phyloP scores from a whole-genome alignment of 2,888 invertebrate species.

The Cyrtodaria siliqua region DNA sequence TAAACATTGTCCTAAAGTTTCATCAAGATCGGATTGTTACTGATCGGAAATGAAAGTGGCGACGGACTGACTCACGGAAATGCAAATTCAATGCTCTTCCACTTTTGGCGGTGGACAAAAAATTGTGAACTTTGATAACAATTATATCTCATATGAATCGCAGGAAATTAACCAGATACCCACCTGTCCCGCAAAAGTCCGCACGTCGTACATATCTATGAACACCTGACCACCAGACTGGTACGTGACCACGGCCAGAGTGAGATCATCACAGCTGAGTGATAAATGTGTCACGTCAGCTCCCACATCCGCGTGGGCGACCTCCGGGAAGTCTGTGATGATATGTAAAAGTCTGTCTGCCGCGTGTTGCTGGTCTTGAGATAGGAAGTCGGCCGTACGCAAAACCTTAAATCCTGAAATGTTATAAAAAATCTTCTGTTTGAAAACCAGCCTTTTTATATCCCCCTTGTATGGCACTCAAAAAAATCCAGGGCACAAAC shows the following conservation, averaged over 20 bases:
- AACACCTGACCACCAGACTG: conserved; percentile 88
- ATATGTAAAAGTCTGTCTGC: conserved; percentile 69
- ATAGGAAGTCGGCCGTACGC: conserved; percentile 65
- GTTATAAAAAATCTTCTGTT: too few relatives aligned
- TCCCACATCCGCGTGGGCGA: conserved; percentile 52
- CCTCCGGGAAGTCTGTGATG: conserved; percentile 68
- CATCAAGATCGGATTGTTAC: too few relatives aligned
- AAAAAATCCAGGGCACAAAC: too few relatives aligned
- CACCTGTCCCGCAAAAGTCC: conserved; percentile 90
- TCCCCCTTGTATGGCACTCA: too few relatives aligned
- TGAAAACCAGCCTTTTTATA: too few relatives aligned
- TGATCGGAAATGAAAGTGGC: too few relatives aligned
- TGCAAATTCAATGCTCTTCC: too few relatives aligned
- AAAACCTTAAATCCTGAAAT: conserved; percentile 74
- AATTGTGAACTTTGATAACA: too few relatives aligned
- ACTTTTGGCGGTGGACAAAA: too few relatives aligned
- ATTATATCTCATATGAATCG: too few relatives aligned
- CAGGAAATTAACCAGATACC: conserved; percentile 34
- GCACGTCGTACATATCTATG: conserved; percentile 90
- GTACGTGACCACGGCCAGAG: conserved; percentile 90
- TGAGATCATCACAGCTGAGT: conserved; percentile 92
- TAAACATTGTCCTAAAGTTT: too few relatives aligned
- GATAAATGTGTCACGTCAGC: conserved; percentile 88
- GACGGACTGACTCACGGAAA: too few relatives aligned
- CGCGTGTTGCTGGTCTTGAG: conserved; percentile 63